Conservation (phyloP, 2,888 invertebrate species). For the Pyralis farinalis region DNA sequence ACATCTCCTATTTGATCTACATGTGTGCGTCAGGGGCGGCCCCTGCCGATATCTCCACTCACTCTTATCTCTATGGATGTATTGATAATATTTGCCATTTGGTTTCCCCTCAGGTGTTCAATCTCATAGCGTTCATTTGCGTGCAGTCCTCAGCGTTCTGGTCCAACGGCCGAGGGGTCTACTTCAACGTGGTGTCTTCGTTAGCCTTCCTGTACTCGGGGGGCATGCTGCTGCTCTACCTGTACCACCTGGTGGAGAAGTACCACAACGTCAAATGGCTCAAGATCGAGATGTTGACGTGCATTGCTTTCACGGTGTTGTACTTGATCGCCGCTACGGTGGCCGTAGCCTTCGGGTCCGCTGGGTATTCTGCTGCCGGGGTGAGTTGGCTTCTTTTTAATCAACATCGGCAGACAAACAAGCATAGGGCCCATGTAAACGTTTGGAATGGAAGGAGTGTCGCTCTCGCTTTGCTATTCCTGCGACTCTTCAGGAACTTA, state of each 20-base stretch:
- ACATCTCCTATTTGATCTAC: too few relatives aligned
- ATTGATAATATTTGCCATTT: too few relatives aligned
- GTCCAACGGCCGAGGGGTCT: constrained; percentile 84
- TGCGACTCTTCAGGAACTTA: too few relatives aligned
- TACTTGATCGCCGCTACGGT: constrained; percentile 89
- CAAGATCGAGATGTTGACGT: constrained; percentile 89
- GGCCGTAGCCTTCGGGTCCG: constrained; percentile 83
- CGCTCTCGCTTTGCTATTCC: too few relatives aligned
- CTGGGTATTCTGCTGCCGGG: constrained; percentile 86
- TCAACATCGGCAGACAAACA: too few relatives aligned
- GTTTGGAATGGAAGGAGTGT: too few relatives aligned
- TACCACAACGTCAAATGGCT: constrained; percentile 92
- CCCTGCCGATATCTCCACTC: too few relatives aligned
- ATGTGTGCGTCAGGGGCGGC: too few relatives aligned
- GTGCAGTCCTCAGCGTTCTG: constrained; percentile 83
- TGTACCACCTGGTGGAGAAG: constrained; percentile 92
- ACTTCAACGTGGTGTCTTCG: constrained; percentile 89
- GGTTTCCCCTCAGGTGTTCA: constrained; percentile 80
- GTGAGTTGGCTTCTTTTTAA: too few relatives aligned
- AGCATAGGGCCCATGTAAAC: too few relatives aligned
- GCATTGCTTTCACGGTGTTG: constrained; percentile 84
- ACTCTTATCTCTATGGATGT: too few relatives aligned
- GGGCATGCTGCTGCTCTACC: constrained; percentile 85
- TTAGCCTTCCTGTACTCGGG: constrained; percentile 89
- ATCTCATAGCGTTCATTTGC: constrained; percentile 90